Evolutionary conservation across 2,888 invertebrate genomes (phyloP).

Genomic region (Pecten maximus): DNA sequence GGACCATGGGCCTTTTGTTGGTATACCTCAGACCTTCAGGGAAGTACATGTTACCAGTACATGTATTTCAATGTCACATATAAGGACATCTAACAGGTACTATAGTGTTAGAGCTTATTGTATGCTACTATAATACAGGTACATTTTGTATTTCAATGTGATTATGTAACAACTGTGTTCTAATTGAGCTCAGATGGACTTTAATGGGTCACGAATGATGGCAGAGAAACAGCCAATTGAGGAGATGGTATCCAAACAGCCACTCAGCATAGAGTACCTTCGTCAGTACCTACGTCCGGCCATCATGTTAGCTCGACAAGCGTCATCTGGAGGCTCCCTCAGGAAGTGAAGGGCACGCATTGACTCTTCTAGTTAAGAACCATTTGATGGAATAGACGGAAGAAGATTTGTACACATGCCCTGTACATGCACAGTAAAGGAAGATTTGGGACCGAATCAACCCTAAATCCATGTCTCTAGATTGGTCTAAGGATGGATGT

Average conservation of each 20-base stretch:
- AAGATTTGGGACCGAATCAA: not conserved
- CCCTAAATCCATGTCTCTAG: not conserved
- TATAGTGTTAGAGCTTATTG: not conserved
- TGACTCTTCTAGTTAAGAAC: not conserved
- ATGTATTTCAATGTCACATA: not conserved
- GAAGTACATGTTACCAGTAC: not conserved
- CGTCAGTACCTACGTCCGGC: conserved; percentile 76
- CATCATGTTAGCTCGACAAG: conserved; percentile 52
- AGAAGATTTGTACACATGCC: not conserved
- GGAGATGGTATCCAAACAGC: conserved; percentile 76
- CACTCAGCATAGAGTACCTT: conserved; percentile 76
- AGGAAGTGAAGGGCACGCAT: not conserved
- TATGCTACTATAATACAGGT: not conserved
- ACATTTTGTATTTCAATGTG: not conserved
- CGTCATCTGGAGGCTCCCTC: conserved; percentile 53
- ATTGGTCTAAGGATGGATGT: not conserved
- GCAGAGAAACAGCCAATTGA: conserved; percentile 72
- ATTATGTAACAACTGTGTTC: not conserved
- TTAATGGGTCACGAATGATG: conserved; percentile 62
- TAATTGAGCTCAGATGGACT: conserved; percentile 73
- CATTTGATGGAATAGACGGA: not conserved
- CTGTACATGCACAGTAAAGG: not conserved
- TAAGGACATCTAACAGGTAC: no score
- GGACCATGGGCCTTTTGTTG: no score
- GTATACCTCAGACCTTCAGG: not conserved